A percentile compares a stretch with the other conserved stretches of the same genome.
Conservation (phyloP, 2,797 vertebrate species). For the Pristis pectinata region DNA sequence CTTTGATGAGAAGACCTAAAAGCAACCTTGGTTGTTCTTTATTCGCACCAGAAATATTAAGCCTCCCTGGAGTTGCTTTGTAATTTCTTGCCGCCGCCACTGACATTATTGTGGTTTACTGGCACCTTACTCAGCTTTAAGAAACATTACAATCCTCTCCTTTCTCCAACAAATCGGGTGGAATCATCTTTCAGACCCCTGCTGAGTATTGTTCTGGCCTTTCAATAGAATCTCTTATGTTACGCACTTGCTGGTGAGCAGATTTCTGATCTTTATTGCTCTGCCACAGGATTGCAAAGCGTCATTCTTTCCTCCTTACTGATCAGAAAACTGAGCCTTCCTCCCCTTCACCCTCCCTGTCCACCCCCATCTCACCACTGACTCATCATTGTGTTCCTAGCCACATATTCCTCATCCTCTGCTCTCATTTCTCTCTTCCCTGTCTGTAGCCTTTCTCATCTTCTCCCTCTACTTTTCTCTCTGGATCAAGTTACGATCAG, state of each 20-base stretch:
- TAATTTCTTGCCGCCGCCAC: background rate
- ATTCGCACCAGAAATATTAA: background rate
- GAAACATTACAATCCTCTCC: background rate
- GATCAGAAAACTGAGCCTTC: background rate
- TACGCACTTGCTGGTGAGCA: background rate
- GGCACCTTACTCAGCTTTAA: background rate
- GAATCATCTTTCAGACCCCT: background rate
- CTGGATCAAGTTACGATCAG: background rate
- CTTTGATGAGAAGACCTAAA: background rate
- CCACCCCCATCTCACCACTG: background rate
- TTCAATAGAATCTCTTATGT: background rate
- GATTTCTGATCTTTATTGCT: background rate
- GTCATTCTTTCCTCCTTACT: background rate
- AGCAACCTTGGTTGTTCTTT: background rate
- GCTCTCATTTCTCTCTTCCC: background rate
- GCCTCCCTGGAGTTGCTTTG: background rate
- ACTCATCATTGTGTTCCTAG: background rate
- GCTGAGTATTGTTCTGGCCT: background rate
- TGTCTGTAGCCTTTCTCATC: background rate
- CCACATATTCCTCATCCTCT: background rate
- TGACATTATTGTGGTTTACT: background rate
- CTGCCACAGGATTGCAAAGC: background rate
- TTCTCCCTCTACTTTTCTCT: background rate
- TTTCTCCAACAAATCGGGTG: background rate
- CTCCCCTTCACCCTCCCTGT: background rate